Conservation (phyloP, 2,888 invertebrate species). For the Mellilla xanthometata region DNA sequence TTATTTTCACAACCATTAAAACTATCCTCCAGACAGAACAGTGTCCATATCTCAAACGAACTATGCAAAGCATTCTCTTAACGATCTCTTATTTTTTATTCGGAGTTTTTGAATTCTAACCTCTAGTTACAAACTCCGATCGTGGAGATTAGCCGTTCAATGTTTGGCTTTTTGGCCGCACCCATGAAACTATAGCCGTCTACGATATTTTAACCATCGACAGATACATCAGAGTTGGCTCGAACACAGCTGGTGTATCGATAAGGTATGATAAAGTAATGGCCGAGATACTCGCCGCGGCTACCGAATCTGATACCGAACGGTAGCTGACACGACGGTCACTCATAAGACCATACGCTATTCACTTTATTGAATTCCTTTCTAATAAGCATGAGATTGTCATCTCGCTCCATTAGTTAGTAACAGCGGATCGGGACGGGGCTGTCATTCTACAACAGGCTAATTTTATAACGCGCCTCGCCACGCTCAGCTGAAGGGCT, state of each 20-base stretch:
- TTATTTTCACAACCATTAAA: constrained; percentile 23
- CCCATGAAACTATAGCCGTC: constrained; percentile 63
- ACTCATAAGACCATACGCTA: constrained; percentile 51
- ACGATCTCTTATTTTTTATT: constrained; percentile 55
- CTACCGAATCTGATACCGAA: constrained; percentile 73
- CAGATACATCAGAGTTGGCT: constrained; percentile 61
- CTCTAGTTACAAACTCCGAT: constrained; percentile 65
- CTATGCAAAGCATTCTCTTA: constrained; percentile 61
- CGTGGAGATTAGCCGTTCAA: constrained; percentile 51
- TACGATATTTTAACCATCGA: constrained; percentile 65
- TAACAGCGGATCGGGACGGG: constrained; percentile 10
- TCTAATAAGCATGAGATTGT: constrained; percentile 60
- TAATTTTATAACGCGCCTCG: constrained; percentile 58
- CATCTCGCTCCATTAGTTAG: constrained; percentile 40
- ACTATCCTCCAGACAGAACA: constrained; percentile 26
- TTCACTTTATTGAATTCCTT: constrained; percentile 67
- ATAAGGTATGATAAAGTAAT: constrained; percentile 77
- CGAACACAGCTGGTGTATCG: constrained; percentile 46
- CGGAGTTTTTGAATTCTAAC: constrained; percentile 62
- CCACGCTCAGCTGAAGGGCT: constrained; percentile 46
- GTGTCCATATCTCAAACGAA: constrained; percentile 50
- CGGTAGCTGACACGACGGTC: constrained; percentile 59
- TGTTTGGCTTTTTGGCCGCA: constrained; percentile 54
- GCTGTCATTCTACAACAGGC: constrained; percentile 28
- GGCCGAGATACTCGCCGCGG: constrained; percentile 55